These are phyloP conservation scores for Scolopax bukidnonensis DNA, from an alignment of 2,797 vertebrate species.

Conservation along the genomic window DNA sequence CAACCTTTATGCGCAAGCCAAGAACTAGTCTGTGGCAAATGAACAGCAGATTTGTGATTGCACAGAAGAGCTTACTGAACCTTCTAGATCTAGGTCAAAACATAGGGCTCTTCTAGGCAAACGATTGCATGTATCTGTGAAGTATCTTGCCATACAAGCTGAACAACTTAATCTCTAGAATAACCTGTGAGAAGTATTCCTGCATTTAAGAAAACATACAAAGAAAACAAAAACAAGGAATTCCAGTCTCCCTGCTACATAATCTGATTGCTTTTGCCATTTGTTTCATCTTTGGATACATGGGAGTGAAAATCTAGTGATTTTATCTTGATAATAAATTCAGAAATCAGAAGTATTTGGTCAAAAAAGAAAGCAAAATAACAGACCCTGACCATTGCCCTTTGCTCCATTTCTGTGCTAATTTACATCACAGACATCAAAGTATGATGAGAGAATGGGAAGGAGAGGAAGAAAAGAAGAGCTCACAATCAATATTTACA, in stretches of 20 bases:
- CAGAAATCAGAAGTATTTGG: neutral
- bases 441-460: neutral
- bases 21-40: neutral
- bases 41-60: neutral
- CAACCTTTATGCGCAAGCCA: neutral
- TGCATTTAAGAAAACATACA: neutral
- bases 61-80: neutral
- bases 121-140: neutral
- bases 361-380: neutral
- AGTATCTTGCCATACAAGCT: neutral
- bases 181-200: neutral
- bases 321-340: neutral
- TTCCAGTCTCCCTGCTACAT: neutral
- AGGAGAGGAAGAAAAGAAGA: neutral
- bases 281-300: neutral
- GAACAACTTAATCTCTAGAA: neutral
- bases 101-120: neutral
- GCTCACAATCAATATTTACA: neutral
- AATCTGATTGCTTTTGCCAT: neutral
- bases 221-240: neutral
- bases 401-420: neutral
- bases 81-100: neutral
- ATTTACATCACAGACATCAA: neutral
- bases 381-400: neutral
- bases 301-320: neutral